These are phyloP conservation scores for Spatulosminthurus flaviceps DNA, from an alignment of 2,888 invertebrate genomes.

Conservation along the genomic window DNA sequence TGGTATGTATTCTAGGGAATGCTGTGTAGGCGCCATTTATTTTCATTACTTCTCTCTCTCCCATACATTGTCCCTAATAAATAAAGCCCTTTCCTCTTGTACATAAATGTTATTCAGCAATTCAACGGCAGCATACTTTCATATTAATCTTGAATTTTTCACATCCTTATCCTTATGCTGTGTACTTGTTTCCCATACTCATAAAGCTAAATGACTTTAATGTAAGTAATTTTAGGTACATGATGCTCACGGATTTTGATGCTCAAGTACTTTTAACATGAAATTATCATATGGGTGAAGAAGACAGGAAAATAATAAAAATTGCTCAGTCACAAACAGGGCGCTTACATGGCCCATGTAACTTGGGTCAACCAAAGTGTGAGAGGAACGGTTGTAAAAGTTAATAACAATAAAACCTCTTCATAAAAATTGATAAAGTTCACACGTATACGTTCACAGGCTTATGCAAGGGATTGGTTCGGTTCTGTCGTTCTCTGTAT, in stretches of 20 bases:
- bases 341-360: neutral
- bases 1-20: too few species aligned
- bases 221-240: neutral
- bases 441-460: neutral
- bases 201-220: neutral
- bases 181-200: neutral
- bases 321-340: neutral
- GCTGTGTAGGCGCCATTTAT: constrained; percentile 1
- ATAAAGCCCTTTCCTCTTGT: neutral
- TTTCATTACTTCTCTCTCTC: constrained; percentile 1
- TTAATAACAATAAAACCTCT: neutral
- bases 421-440: constrained; percentile 10
- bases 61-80: neutral
- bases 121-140: neutral
- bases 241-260: neutral
- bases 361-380: too few species aligned
- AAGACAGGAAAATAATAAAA: too few species aligned
- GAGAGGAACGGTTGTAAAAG: neutral
- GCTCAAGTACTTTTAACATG: neutral
- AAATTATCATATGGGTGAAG: neutral
- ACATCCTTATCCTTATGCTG: neutral
- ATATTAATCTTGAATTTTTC: too few species aligned
- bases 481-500: neutral
- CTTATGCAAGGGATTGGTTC: neutral
- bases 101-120: neutral